Base-by-base conservation (phyloP, 1,140 invertebrate species). In the Oedothorax gibbosus region DNA sequence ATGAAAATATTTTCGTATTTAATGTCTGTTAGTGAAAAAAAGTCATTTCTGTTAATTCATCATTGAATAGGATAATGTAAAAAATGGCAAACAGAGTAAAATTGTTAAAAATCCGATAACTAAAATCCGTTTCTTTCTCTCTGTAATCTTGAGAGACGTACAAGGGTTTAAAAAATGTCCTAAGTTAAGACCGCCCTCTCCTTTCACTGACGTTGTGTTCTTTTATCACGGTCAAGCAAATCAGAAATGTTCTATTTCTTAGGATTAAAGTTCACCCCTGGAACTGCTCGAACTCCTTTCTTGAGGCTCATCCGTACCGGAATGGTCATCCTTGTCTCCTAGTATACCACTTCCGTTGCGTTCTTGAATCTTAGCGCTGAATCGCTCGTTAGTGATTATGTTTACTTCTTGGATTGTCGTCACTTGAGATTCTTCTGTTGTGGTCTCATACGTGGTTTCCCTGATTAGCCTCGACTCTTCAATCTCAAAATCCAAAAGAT, bases 261-360 rank as follows among this genome's bases (percentile, higher is more conserved):
- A 49, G 49, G 21, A n/a, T 82, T 60, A 82, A 6, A 84, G 21
- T 84, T 76, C 81, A 0, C 81, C 81, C 50, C 81, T 73, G 3
- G 81, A 84, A 35, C 81, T 84, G 64, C 81, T 84, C 12, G 81
- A 84, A 56, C 81, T 84, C 20, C 81, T 65, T 56, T 84, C 81
- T 68, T 84, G 81, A 10, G 20, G 50, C 50, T 84, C 81, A 15
- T 54, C 76, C 8, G 12, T 21, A 7, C 76, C 81, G 20, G 64
- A n/a, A 12, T 73, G 66, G 14, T 82, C 69, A 21, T 73, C 68
- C 18, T 75, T 21, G 6, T 75, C 72, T 8, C 35, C 72, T 53
- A 75, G 51, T 5, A 75, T 84, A 11, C 81, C 72, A 20, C 81
- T 84, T 5, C 81, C 81, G 57, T 84, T 84, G 18, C 71, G 57